Percentiles rank a stretch among this genome's conserved stretches.
These are phyloP conservation scores for Drosophila mimetica DNA, from an alignment of 2,888 invertebrate species.

Conservation along the genomic window DNA sequence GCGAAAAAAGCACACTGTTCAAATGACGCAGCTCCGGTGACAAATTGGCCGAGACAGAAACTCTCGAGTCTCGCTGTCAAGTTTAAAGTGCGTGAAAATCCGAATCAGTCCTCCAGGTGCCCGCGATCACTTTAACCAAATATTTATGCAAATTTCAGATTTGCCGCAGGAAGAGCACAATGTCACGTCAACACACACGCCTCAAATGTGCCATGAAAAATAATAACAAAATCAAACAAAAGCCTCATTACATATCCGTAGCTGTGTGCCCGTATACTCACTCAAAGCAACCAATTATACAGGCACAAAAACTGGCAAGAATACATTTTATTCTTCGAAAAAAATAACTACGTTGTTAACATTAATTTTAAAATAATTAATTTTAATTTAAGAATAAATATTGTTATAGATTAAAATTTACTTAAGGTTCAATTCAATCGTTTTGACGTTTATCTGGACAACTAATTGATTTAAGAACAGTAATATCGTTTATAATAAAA, in stretches of 20 bases:
- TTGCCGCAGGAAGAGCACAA: constrained; percentile 75
- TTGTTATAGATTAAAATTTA: too few species aligned
- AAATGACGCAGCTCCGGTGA: constrained; percentile 21
- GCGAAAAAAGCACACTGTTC: constrained; percentile 15
- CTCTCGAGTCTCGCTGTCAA: constrained; percentile 26
- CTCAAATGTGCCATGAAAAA: constrained; percentile 54
- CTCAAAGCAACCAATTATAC: constrained; percentile 3
- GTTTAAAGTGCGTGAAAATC: constrained; percentile 72
- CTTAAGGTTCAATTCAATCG: too few species aligned
- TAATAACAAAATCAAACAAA: constrained; percentile 58
- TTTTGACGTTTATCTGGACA: too few species aligned
- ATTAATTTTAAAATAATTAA: too few species aligned
- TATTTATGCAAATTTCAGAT: constrained; percentile 66
- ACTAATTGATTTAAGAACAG: too few species aligned
- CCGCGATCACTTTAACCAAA: constrained; percentile 61
- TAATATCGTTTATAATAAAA: too few species aligned
- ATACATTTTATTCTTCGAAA: not conserved
- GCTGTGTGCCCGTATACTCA: not conserved
- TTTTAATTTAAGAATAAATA: too few species aligned
- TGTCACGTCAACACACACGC: constrained; percentile 59
- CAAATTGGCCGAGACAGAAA: constrained; percentile 10
- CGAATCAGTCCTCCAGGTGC: constrained; percentile 44
- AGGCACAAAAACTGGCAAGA: constrained; percentile 7
- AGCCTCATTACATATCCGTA: constrained; percentile 35
- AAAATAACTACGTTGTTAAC: too few species aligned